A percentile compares a stretch with the other conserved stretches of the same genome.
Conservation (phyloP, 2,888 invertebrate species). For the Tethea ocularis region DNA sequence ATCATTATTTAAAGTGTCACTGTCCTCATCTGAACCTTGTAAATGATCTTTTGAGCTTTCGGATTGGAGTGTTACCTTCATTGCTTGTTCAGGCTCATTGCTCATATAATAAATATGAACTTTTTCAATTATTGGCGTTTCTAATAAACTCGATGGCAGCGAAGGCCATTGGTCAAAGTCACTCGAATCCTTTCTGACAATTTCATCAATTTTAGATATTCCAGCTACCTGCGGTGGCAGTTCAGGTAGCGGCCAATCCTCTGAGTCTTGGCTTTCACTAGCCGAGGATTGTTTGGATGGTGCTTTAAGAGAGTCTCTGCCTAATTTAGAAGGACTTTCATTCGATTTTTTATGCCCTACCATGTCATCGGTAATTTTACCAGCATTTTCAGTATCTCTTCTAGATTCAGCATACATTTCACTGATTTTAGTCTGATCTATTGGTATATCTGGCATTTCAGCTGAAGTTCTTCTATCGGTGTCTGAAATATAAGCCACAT, state of each 20-base stretch:
- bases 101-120: slow-evolving; percentile 92
- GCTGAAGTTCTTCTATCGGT: slow-evolving; percentile 91
- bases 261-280: slow-evolving; percentile 88
- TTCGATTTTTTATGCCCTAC: slow-evolving; percentile 55
- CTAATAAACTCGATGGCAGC: slow-evolving; percentile 88
- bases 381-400: slow-evolving; percentile 70
- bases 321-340: slow-evolving; percentile 54
- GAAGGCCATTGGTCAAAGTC: slow-evolving; percentile 93
- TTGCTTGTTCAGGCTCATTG: slow-evolving; percentile 90
- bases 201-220: slow-evolving; percentile 50
- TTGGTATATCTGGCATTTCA: slow-evolving; percentile 93
- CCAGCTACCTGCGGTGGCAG: slow-evolving; percentile 84
- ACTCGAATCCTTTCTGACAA: slow-evolving; percentile 79
- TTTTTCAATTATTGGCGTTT: slow-evolving; percentile 89
- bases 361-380: slow-evolving; percentile 49
- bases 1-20: slow-evolving; percentile 87
- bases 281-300: slow-evolving; percentile 74
- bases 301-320: slow-evolving; percentile 59
- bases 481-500: slow-evolving; percentile 90
- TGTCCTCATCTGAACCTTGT: slow-evolving; percentile 87
- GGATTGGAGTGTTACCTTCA: slow-evolving; percentile 87
- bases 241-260: slow-evolving; percentile 90
- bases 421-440: slow-evolving; percentile 86
- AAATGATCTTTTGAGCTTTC: slow-evolving; percentile 87
- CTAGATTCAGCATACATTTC: slow-evolving; percentile 83